Base-by-base conservation (phyloP, 2,797 vertebrate species). In the Echeneis naucrates region DNA sequence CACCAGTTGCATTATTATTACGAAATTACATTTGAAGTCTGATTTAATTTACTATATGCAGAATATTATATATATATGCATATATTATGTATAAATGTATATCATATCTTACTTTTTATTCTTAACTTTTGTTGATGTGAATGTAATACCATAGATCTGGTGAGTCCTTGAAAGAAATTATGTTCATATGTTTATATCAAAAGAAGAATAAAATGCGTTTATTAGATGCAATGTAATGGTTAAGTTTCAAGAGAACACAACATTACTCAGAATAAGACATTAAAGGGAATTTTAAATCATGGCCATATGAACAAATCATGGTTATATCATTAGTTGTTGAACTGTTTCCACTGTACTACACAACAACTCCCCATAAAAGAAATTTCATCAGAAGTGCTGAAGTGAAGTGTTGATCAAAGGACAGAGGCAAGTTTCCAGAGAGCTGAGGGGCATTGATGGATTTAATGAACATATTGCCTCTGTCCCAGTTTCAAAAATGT, bases 311-410 rank as follows among this genome's bases (percentile, higher is more conserved):
- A 60, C 40, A 59, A 71, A 51, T 27, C n/a, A 35, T 35, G 23
- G 59, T 69, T 23, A 42, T 32, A 63, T 75, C 9, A 37, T 71
- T 67, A 12, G 70, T 53, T 57, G n/a, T 56, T 65, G 32, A 73
- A 66, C 11, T 32, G 63, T 68, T 59, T 51, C 38, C 27, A 3
- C 54, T 33, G 6, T 23, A 30, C 60, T 50, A 60, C 59, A 57
- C 35, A 62, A 51, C 17, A 4, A 40, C 27, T 61, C 37, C 42
- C 42, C 51, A 47, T 61, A 26, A 66, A 30, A 63, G 33, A 9
- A 0, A 32, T 71, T 27, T 35, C 19, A 37, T 16, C n/a, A 50
- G 45, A 52, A 52, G 50, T 27, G 48, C n/a, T 48, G 48, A 55
- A 64, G 42, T 42, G 48, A 64, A 68, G 26, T n/a, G 53, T 14